Evolutionary conservation across 2,888 invertebrate genomes (phyloP).

Genomic region (Dromius quadrimaculatus): DNA sequence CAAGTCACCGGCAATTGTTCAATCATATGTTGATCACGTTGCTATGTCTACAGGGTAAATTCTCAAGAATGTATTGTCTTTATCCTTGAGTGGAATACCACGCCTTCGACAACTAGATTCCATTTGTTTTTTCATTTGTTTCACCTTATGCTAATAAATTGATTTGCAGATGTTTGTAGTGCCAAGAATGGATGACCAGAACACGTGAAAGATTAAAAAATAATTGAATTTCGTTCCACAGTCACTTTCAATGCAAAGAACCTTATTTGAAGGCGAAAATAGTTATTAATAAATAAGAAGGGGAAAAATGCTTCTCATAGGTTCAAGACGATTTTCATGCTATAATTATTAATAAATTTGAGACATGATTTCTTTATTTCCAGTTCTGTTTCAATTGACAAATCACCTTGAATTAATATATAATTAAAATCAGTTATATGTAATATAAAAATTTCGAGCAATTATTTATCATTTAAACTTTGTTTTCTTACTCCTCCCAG

Average conservation of each 20-base stretch:
- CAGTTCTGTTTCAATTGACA: neutral
- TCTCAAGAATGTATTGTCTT: neutral
- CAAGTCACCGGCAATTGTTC: no score
- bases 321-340: no score
- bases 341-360: no score
- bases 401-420: neutral
- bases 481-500: neutral
- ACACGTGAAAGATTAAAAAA: neutral
- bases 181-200: neutral
- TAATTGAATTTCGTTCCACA: neutral
- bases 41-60: slow-evolving; percentile 12
- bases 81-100: neutral
- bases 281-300: no score
- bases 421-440: neutral
- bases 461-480: no score
- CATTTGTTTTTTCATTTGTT: neutral
- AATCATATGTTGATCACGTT: neutral
- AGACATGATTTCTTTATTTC: neutral
- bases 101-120: slow-evolving; percentile 11
- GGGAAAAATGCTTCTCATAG: no score
- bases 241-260: neutral
- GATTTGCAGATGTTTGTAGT: slow-evolving; percentile 11
- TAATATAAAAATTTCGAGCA: neutral
- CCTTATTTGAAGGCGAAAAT: no score
- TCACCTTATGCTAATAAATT: neutral